Conservation (phyloP, 2,797 vertebrate genomes). For the Rhynchotus rufescens region DNA sequence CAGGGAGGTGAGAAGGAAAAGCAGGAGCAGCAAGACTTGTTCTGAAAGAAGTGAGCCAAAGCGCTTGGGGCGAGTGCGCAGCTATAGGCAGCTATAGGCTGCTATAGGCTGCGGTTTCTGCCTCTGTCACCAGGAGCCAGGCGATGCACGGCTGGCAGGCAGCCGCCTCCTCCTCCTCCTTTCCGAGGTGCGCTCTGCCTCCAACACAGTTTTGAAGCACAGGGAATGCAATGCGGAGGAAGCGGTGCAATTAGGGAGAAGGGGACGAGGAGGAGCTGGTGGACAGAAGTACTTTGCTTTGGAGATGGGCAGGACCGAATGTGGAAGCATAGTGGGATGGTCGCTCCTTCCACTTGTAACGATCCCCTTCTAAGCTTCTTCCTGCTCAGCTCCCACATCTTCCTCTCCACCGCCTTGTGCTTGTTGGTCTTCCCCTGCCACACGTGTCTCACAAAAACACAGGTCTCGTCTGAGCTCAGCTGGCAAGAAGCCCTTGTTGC, state of each 20-base stretch:
- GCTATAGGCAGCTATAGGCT: neutral
- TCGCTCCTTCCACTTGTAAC: neutral
- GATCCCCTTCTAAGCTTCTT: neutral
- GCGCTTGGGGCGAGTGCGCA: neutral
- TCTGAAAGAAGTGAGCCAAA: conserved; percentile 9
- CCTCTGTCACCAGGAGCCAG: neutral
- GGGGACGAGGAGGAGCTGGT: neutral
- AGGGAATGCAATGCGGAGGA: neutral
- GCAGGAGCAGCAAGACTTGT: neutral
- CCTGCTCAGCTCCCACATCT: neutral
- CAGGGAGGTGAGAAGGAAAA: neutral
- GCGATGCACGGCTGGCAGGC: neutral
- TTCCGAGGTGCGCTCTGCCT: rapidly evolving
- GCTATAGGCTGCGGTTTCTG: neutral
- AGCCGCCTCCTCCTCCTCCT: neutral
- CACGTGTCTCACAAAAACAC: neutral
- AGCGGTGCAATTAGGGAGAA: neutral
- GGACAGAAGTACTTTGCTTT: neutral
- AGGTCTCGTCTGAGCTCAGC: neutral
- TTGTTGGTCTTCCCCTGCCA: neutral
- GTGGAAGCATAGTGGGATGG: neutral
- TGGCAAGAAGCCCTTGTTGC: neutral
- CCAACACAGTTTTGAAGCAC: neutral
- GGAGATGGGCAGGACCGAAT: neutral
- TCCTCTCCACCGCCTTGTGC: neutral